phyloP scores from a whole-genome alignment of 2,888 invertebrate genomes.

The Melinaea marsaeus region DNA sequence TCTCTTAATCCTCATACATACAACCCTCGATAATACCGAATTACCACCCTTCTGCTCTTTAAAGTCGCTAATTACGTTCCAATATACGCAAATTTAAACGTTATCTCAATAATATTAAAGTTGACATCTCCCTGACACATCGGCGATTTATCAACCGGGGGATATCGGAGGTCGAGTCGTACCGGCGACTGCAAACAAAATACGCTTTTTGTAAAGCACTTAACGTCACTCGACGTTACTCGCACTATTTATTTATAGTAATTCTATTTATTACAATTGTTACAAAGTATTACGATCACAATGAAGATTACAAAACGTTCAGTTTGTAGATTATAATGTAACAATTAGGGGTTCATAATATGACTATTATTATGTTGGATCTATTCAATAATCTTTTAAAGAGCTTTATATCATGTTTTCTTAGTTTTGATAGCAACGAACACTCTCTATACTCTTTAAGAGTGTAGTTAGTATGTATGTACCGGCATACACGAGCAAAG shows the following conservation, averaged over 20 bases:
- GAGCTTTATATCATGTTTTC: background rate
- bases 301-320: constrained; percentile 34
- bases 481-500: background rate
- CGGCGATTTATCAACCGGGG: constrained; percentile 13
- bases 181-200: constrained; percentile 43
- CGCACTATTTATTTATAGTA: constrained; percentile 66
- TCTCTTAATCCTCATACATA: constrained; percentile 49
- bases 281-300: constrained; percentile 39
- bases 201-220: constrained; percentile 59
- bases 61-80: constrained; percentile 36
- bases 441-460: background rate
- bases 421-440: too few species aligned
- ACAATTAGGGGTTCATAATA: constrained; percentile 14
- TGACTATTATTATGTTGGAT: constrained; percentile 2
- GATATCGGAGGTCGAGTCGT: constrained; percentile 27
- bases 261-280: constrained; percentile 61
- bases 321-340: constrained; percentile 9
- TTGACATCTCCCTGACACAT: constrained; percentile 13
- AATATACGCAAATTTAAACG: constrained; percentile 22
- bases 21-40: constrained; percentile 31
- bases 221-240: constrained; percentile 58
- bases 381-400: constrained; percentile 2
- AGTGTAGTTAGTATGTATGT: background rate
- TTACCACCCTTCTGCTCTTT: constrained; percentile 36
- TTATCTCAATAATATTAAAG: constrained; percentile 29